These are phyloP conservation scores for Porites cylindrica DNA, from an alignment of 92 coral and sea anemone genomes.

Conservation along the genomic window DNA sequence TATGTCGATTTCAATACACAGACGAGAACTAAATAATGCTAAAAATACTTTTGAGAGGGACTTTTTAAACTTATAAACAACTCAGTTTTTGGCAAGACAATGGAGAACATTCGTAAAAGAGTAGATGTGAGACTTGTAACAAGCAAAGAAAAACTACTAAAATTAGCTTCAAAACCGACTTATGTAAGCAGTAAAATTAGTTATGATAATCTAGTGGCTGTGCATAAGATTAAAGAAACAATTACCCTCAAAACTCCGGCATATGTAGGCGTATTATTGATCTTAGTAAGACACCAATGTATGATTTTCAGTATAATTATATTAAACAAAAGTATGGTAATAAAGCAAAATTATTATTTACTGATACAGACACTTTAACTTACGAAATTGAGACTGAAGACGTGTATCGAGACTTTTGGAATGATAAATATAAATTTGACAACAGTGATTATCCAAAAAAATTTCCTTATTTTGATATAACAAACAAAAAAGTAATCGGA, in stretches of 20 bases:
- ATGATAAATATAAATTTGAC: slow-evolving; percentile 30
- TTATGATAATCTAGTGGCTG: slow-evolving; percentile 36
- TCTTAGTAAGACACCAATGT: neutral
- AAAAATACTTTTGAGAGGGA: neutral
- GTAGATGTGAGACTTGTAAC: slow-evolving; percentile 14
- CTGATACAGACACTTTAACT: slow-evolving; percentile 15
- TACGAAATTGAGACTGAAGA: slow-evolving; percentile 31
- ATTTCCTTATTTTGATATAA: neutral
- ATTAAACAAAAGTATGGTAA: slow-evolving; percentile 7
- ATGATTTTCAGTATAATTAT: no score
- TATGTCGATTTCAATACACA: neutral
- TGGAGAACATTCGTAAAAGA: neutral
- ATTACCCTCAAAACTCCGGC: slow-evolving; percentile 2
- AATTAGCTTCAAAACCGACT: slow-evolving; percentile 27
- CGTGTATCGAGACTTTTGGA: slow-evolving; percentile 7
- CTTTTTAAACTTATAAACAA: neutral
- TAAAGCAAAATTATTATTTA: slow-evolving; percentile 29
- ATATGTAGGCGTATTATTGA: slow-evolving; percentile 36
- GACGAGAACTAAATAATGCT: neutral
- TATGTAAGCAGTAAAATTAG: slow-evolving; percentile 22
- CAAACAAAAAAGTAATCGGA: slow-evolving; percentile 25
- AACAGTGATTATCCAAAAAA: neutral
- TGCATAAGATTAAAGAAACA: neutral
- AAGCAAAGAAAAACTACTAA: neutral
- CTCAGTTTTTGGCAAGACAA: no score